Evolutionary conservation across 2,888 invertebrate genomes (phyloP), one percentile per base, ranked within the genome.

Genomic region (Drosophila nr. fundita): DNA sequence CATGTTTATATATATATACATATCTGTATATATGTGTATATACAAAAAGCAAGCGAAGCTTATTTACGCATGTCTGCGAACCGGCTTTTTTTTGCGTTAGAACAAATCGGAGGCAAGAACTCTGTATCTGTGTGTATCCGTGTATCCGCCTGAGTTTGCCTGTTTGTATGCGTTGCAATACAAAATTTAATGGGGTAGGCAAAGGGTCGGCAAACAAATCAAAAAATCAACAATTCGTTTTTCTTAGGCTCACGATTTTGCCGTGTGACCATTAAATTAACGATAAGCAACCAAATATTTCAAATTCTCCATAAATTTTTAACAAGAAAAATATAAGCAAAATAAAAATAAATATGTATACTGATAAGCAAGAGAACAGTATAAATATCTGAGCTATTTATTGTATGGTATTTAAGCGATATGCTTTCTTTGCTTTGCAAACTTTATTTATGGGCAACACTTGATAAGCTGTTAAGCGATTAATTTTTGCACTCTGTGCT

Each of bases 151-250:
- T 32, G 38, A 40, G 13, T 53, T n/a, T 8, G 27, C 45, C 8
- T 42, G 24, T 13, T 38, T 36, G 48, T 58, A 49, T 64, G 76
- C 57, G 71, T 71, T 87, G 53, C 73, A 83, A 92, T 83, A 89
- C 75, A 65, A 91, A 91, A 92, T 80, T 76, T 86, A 92, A 91
- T 92, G 92, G 88, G 91, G 90, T 91, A 91, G 91, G 92, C 91
- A 84, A 86, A 86, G 81, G 75, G 83, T 82, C 65, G 66, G 10
- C 38, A 55, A 4, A 64, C 27, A 45, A 53, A 15, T 4, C 15
- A 11, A 11, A 27, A 27, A 15, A n/a, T 24, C 27, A 62, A 65
- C 45, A 50, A 72, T 50, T 36, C 13, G 24, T 36, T 7, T 40
- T 50, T 36, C 34, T n/a, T 29, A 24, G 54, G 18, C 29, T 50